These are phyloP conservation scores for Phthorimaea operculella DNA, from an alignment of 1,140 invertebrate species.

Conservation along the genomic window DNA sequence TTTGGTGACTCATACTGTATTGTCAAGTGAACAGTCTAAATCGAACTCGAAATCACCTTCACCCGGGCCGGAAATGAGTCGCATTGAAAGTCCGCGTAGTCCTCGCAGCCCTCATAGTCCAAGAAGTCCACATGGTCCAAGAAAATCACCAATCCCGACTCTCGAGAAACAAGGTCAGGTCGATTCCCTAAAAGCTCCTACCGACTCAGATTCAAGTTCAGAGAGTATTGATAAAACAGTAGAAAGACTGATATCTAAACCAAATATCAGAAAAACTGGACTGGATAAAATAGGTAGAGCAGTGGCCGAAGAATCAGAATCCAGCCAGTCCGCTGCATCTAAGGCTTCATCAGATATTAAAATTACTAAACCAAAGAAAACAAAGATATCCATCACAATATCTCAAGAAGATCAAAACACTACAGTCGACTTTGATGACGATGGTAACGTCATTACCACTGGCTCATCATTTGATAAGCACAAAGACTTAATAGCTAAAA, in stretches of 20 bases:
- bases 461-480: constrained; percentile 41
- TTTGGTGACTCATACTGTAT: constrained; percentile 47
- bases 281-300: constrained; percentile 62
- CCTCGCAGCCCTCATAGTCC: constrained; percentile 17
- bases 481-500: constrained; percentile 47
- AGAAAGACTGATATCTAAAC: constrained; percentile 45
- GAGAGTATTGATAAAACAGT: constrained; percentile 66
- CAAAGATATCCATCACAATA: constrained; percentile 66
- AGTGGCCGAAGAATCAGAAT: constrained; percentile 63
- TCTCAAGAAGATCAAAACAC: constrained; percentile 67
- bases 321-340: constrained; percentile 60
- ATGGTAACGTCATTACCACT: constrained; percentile 54
- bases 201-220: constrained; percentile 65
- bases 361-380: constrained; percentile 51
- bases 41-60: constrained; percentile 62
- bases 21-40: constrained; percentile 62
- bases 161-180: constrained; percentile 72
- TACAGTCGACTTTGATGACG: constrained; percentile 63
- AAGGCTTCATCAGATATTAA: constrained; percentile 48
- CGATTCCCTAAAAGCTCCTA: constrained; percentile 66
- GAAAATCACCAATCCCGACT: constrained; percentile 70
- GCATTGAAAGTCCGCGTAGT: constrained; percentile 57
- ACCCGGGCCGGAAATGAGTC: constrained; percentile 47
- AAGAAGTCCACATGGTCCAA: constrained; percentile 43
- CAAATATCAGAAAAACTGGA: constrained; percentile 44